These are phyloP conservation scores for Muscina levida DNA, from an alignment of 2,888 invertebrate species.

Conservation along the genomic window DNA sequence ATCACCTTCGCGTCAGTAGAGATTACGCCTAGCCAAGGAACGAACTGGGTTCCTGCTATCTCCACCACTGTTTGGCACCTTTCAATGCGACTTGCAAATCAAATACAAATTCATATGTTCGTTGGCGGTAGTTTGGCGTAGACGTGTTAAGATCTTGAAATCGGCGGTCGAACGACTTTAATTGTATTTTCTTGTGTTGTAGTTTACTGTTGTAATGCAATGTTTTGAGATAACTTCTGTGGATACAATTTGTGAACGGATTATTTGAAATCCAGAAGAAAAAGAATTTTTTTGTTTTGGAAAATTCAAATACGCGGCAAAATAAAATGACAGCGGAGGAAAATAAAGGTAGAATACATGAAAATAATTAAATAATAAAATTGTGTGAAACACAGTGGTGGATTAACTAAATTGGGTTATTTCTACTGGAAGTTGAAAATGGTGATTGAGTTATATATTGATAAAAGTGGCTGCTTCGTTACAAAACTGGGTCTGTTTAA, in stretches of 20 bases:
- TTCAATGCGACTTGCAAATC: neutral
- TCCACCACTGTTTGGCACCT: too few species aligned
- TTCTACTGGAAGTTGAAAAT: too few species aligned
- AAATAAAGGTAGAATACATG: neutral
- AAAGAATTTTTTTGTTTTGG: too few species aligned
- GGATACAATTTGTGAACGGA: neutral
- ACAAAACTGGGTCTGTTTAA: too few species aligned
- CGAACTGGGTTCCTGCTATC: neutral
- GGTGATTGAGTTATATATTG: too few species aligned
- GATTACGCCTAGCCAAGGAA: conserved; percentile 1
- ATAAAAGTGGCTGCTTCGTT: too few species aligned
- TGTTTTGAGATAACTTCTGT: too few species aligned
- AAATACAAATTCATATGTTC: neutral
- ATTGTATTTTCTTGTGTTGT: neutral
- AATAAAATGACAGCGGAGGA: neutral
- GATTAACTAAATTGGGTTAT: too few species aligned
- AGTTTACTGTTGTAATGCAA: neutral
- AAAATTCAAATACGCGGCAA: neutral
- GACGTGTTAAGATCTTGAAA: neutral
- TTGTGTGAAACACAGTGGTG: too few species aligned
- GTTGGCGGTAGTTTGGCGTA: neutral
- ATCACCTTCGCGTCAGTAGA: neutral
- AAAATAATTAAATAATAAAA: too few species aligned
- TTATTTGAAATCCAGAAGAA: too few species aligned
- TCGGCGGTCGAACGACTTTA: neutral